phyloP scores from a whole-genome alignment of 2,888 invertebrate genomes.

The Linnaemya vulpina region DNA sequence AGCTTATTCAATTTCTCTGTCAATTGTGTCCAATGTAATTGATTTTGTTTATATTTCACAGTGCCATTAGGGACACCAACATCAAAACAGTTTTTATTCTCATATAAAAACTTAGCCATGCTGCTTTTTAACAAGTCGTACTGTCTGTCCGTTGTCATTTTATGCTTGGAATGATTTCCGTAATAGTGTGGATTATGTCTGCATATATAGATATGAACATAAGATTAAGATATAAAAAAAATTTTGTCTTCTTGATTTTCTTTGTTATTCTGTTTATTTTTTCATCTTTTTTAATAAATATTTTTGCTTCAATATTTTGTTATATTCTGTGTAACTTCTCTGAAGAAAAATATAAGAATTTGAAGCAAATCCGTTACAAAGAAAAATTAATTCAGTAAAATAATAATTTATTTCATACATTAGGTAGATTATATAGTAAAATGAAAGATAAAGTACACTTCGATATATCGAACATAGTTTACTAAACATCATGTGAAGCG shows the following conservation, averaged over 20 bases:
- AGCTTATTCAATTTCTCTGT: constrained; percentile 56
- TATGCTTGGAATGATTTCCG: constrained; percentile 30
- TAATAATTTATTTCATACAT: too few species aligned
- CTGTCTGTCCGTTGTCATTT: constrained; percentile 59
- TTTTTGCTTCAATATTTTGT: background rate
- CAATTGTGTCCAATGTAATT: constrained; percentile 45
- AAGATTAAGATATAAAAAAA: too few species aligned
- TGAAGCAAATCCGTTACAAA: too few species aligned
- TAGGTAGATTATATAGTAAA: too few species aligned
- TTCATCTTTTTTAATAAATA: background rate
- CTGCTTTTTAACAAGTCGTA: constrained; percentile 55
- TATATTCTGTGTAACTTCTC: too few species aligned
- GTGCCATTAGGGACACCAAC: background rate
- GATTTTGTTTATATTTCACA: constrained; percentile 24
- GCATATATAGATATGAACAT: background rate
- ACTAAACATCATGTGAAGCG: too few species aligned
- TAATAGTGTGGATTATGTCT: constrained; percentile 1
- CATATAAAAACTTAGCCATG: constrained; percentile 10
- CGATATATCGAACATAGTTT: too few species aligned
- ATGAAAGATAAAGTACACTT: too few species aligned
- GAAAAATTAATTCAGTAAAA: too few species aligned
- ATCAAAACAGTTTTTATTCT: background rate
- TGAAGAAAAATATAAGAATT: too few species aligned
- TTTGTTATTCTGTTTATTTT: too few species aligned
- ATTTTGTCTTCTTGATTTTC: too few species aligned